Evolutionary conservation across 2,113 vertebrate genomes (phyloP).

Genomic region (Chionis minor): DNA sequence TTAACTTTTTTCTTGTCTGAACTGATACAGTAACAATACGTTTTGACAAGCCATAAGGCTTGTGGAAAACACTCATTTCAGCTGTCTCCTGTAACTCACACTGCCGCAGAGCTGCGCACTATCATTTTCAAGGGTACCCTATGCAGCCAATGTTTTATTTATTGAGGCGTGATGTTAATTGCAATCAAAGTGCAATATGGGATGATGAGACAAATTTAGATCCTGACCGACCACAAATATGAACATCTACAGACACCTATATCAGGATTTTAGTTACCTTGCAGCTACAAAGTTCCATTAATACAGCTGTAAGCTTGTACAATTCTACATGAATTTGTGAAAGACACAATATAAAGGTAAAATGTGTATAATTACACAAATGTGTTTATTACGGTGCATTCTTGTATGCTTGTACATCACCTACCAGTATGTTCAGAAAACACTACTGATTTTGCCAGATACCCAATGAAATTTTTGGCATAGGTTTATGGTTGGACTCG

Average conservation of each 20-base stretch:
- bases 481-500: too few relatives aligned
- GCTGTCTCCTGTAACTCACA: neutral
- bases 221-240: neutral
- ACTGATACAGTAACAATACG: neutral
- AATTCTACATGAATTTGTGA: neutral
- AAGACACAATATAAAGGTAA: neutral
- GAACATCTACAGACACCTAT: neutral
- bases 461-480: neutral
- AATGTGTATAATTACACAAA: neutral
- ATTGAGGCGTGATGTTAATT: neutral
- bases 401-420: neutral
- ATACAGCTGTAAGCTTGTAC: neutral
- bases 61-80: neutral
- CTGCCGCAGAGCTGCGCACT: neutral
- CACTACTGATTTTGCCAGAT: neutral
- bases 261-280: neutral
- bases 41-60: neutral
- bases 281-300: neutral
- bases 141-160: neutral
- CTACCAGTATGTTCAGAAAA: neutral
- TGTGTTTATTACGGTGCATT: neutral
- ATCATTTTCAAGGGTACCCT: neutral
- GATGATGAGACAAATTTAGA: neutral
- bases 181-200: neutral
- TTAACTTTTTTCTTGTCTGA: neutral